Percentiles rank a stretch among this genome's conserved stretches.
Conservation (phyloP, 2,113 vertebrate species). For the Gymnobelideus leadbeateri region DNA sequence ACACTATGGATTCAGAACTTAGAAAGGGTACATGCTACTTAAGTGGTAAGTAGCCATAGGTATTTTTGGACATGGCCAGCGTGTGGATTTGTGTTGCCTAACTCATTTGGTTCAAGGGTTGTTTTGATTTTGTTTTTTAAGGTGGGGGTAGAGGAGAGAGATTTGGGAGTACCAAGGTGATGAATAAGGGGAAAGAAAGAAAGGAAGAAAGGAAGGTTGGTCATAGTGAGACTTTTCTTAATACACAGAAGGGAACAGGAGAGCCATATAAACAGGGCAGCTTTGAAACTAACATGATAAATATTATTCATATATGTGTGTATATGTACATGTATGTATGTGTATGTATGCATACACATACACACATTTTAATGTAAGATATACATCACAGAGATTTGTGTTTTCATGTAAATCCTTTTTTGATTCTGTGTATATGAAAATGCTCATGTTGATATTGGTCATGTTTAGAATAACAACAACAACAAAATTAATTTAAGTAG, state of each 20-base stretch:
- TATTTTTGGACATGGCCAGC: neutral
- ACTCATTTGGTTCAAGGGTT: neutral
- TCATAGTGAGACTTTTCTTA: neutral
- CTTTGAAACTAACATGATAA: neutral
- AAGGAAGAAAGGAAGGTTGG: neutral
- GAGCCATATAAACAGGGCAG: neutral
- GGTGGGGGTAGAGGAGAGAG: too few relatives aligned
- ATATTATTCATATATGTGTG: neutral
- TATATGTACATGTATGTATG: too few relatives aligned
- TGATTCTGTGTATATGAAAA: neutral
- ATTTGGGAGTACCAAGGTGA: neutral
- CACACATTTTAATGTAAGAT: neutral
- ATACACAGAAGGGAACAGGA: neutral
- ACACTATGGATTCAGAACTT: neutral
- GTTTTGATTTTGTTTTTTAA: too few relatives aligned
- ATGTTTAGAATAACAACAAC: neutral
- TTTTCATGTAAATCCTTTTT: neutral
- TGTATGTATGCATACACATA: neutral
- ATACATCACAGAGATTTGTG: neutral
- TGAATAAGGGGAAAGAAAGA: neutral
- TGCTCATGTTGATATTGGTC: neutral
- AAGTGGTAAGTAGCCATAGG: neutral
- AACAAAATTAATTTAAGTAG: neutral
- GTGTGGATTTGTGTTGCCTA: neutral
- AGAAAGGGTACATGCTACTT: neutral